Evolutionary conservation across 2,113 vertebrate genomes (phyloP).

Genomic region (Periophthalmodon schlosseri): DNA sequence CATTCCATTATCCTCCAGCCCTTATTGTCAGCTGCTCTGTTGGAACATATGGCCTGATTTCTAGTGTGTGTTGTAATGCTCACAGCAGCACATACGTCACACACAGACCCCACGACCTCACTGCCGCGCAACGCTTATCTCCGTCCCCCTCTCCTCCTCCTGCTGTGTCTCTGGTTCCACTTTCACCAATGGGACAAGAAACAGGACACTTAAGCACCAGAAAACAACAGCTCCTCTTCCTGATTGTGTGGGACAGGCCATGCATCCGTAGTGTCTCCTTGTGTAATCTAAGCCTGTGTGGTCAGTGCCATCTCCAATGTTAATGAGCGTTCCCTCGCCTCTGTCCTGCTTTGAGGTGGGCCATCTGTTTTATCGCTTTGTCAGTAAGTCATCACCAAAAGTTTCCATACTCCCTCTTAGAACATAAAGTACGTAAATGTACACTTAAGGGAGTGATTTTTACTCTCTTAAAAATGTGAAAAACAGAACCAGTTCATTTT

Average conservation of each 20-base stretch:
- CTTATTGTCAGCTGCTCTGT: neutral
- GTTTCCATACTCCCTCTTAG: no score
- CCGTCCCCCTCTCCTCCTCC: slow-evolving; percentile 9
- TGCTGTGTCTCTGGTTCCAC: slow-evolving; percentile 51
- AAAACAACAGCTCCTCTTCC: slow-evolving; percentile 11
- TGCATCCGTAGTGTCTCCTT: slow-evolving; percentile 23
- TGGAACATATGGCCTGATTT: neutral
- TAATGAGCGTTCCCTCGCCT: neutral
- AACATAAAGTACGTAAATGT: no score
- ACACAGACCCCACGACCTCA: slow-evolving; percentile 15
- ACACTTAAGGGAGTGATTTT: no score
- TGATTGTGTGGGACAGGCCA: slow-evolving; percentile 39
- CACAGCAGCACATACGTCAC: neutral
- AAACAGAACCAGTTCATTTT: no score
- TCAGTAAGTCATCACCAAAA: no score
- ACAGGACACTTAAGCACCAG: slow-evolving; percentile 26
- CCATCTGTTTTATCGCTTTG: no score
- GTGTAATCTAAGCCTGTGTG: slow-evolving; percentile 13
- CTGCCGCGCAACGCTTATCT: slow-evolving; percentile 18
- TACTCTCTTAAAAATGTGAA: no score
- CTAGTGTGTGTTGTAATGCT: neutral
- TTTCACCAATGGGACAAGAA: slow-evolving; percentile 52
- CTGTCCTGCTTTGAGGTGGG: neutral
- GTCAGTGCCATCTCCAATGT: neutral
- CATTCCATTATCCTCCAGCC: neutral